phyloP scores from a whole-genome alignment of 2,113 vertebrate genomes.

The Jaculus jaculus region DNA sequence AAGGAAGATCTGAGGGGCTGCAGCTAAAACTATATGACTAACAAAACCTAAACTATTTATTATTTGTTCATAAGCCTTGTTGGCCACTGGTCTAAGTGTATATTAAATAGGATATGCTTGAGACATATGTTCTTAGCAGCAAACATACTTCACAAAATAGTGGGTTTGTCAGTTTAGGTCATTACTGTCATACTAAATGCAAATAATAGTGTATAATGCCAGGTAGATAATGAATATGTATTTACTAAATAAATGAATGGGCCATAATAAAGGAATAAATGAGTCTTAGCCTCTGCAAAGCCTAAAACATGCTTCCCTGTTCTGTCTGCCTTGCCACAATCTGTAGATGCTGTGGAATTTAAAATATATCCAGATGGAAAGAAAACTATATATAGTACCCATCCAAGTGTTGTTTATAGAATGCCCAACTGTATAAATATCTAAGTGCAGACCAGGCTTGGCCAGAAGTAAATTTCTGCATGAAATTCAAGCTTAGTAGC shows the following conservation, averaged over 20 bases:
- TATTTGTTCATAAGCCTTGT: neutral
- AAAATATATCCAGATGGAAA: neutral
- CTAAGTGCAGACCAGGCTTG: neutral
- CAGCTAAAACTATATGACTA: neutral
- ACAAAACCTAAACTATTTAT: neutral
- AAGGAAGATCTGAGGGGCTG: neutral
- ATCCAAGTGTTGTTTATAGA: neutral
- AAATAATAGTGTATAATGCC: neutral
- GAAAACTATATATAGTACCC: neutral
- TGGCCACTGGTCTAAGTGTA: neutral
- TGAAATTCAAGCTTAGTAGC: neutral
- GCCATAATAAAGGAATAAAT: neutral
- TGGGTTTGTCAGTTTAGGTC: neutral
- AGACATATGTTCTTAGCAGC: neutral
- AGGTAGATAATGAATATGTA: neutral
- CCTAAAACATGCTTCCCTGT: neutral
- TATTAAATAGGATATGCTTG: neutral
- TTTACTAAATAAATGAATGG: neutral
- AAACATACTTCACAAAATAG: neutral
- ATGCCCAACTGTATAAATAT: neutral
- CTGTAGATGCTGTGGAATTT: constrained; percentile 9
- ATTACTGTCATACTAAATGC: neutral
- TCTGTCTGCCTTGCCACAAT: neutral
- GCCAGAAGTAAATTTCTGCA: neutral
- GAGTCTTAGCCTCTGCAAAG: neutral